Conservation (phyloP, 1,140 invertebrate species). For the Diachasmimorpha longicaudata region DNA sequence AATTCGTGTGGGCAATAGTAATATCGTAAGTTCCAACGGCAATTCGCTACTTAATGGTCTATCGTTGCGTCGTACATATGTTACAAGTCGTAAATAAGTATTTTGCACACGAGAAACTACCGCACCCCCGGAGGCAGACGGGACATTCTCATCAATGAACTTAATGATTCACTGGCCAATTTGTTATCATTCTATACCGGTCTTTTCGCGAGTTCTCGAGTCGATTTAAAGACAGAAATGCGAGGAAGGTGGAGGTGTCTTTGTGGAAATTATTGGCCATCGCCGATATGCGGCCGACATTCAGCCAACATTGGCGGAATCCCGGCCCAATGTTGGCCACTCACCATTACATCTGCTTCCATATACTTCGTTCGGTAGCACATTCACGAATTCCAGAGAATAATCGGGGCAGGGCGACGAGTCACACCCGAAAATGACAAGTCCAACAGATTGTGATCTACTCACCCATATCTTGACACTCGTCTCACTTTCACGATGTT, state of each 20-base stretch:
- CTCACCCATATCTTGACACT: slow-evolving; percentile 20
- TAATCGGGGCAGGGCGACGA: slow-evolving; percentile 1
- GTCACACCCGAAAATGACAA: slow-evolving; percentile 23
- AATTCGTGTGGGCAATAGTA: neutral
- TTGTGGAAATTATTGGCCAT: too few species aligned
- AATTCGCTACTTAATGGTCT: slow-evolving; percentile 14
- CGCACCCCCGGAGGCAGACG: neutral
- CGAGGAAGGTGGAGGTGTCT: neutral
- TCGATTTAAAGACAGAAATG: neutral
- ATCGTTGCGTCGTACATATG: slow-evolving; percentile 4
- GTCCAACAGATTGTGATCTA: slow-evolving; percentile 14
- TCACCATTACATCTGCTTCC: neutral
- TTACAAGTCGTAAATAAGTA: neutral
- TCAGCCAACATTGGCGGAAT: too few species aligned
- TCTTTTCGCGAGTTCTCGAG: neutral
- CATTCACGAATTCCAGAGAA: slow-evolving; percentile 1
- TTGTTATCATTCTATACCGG: neutral
- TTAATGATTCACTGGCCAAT: slow-evolving; percentile 13
- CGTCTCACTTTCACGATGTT: slow-evolving; percentile 5
- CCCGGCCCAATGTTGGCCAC: too few species aligned
- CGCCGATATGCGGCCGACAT: too few species aligned
- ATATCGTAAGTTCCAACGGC: neutral
- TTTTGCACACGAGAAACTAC: neutral
- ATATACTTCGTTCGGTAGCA: slow-evolving; percentile 11
- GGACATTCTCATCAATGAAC: slow-evolving; percentile 3